Base-by-base conservation (phyloP, 1,140 invertebrate genomes). In the Xylocopa sonorina region DNA sequence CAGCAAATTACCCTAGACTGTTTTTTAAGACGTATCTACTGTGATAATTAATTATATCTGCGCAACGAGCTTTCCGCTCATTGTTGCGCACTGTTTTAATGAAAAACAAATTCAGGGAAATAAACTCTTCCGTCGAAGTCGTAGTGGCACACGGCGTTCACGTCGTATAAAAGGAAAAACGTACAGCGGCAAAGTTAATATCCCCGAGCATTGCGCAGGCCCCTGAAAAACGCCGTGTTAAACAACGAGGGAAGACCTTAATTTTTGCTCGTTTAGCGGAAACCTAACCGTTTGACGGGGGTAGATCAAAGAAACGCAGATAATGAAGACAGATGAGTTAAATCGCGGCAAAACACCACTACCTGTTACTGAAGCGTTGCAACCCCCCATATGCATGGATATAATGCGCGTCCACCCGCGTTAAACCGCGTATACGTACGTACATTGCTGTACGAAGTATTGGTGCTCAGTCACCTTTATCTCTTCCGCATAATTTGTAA, bases 401-500 rank as follows among this genome's bases (percentile, higher is more conserved):
- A 60, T 58, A 34, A 75, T 68, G 80, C 21, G 24, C 10, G n/a
- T 29, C 18, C 34, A 66, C 41, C 43, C 29, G 41, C 57, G 24
- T n/a, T n/a, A 16, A 34, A 9, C n/a, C 29, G 14, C n/a, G 9
- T 55, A 32, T 48, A 14, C 48, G 55, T 34, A 64, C 78, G 29
- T 78, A 72, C 67, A 50, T 57, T 41, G 10, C 16, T 0, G 43
- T 38, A 58, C 16, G 48, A 32, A 51, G 34, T 38, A 18, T 41
- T 16, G n/a, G 34, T 67, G 68, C 78, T 81, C 84, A 81, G 84
- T 84, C 85, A 87, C 76, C 83, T 87, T 90, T 89, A 89, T 89
- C 88, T 89, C 88, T 90, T 90, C 89, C 87, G 78, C 88, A 86
- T 89, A 90, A 90, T 90, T 89, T 90, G 80, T 80, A 88, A 88